Conservation (phyloP, 2,888 invertebrate genomes). For the Anaspis maculata region DNA sequence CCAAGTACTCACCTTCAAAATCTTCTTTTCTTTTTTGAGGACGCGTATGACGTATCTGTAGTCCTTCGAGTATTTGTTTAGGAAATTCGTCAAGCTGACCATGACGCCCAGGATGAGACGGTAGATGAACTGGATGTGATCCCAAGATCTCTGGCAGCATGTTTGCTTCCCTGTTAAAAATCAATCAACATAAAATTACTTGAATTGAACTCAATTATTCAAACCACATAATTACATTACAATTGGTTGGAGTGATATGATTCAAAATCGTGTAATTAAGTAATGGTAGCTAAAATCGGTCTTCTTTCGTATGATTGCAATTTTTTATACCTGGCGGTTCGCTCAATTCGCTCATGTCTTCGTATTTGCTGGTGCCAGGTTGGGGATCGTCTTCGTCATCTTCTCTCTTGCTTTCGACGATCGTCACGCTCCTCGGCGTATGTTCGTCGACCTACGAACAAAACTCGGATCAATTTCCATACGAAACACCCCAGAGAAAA, state of each 20-base stretch:
- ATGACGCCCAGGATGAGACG: constrained; percentile 70
- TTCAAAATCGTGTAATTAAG: too few relatives aligned
- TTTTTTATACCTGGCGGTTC: too few relatives aligned
- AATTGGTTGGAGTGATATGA: too few relatives aligned
- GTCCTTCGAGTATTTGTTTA: constrained; percentile 85
- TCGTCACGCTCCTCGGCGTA: constrained; percentile 21
- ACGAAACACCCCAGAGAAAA: too few relatives aligned
- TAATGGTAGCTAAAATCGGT: too few relatives aligned
- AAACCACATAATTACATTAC: too few relatives aligned
- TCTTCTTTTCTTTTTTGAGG: constrained; percentile 79
- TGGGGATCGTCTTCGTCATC: constrained; percentile 27
- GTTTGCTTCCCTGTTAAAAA: constrained; percentile 29
- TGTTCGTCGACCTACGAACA: background rate
- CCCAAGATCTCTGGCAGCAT: constrained; percentile 46
- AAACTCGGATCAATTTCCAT: too few relatives aligned
- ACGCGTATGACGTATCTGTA: constrained; percentile 91
- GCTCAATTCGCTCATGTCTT: constrained; percentile 32
- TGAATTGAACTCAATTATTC: too few relatives aligned
- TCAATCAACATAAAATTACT: constrained; percentile 31
- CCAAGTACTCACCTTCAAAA: constrained; percentile 64
- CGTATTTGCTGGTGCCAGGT: constrained; percentile 37
- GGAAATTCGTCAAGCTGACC: constrained; percentile 70
- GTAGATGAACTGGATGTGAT: constrained; percentile 51
- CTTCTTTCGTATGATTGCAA: too few relatives aligned
- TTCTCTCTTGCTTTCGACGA: constrained; percentile 20